Percentiles rank a stretch among this genome's conserved stretches.
Conservation (phyloP, 1,140 invertebrate species). For the Lanistes nyassanus region DNA sequence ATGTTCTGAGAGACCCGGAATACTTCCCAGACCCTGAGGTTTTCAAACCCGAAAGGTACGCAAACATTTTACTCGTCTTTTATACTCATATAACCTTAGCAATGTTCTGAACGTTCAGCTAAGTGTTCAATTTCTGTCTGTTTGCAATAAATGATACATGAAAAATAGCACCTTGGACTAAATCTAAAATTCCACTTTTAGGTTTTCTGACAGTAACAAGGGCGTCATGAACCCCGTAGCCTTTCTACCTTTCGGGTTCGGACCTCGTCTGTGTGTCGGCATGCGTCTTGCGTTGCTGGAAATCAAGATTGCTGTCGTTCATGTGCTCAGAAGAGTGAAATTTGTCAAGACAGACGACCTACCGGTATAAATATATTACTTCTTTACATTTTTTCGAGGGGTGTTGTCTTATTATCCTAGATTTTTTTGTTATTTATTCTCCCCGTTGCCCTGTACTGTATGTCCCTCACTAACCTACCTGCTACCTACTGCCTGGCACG, state of each 20-base stretch:
- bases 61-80: neutral
- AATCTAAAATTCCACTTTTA: neutral
- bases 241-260: slow-evolving; percentile 51
- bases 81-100: neutral
- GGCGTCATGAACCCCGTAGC: slow-evolving; percentile 20
- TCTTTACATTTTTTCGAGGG: neutral
- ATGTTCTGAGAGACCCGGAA: slow-evolving; percentile 32
- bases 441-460: too few species aligned
- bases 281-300: slow-evolving; percentile 56
- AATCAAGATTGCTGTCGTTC: slow-evolving; percentile 50
- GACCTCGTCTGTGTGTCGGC: slow-evolving; percentile 58
- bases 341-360: neutral
- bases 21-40: slow-evolving; percentile 40
- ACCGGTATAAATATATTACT: neutral
- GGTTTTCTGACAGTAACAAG: neutral
- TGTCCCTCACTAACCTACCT: too few species aligned
- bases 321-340: slow-evolving; percentile 39
- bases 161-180: neutral
- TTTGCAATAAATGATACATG: neutral
- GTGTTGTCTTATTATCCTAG: neutral
- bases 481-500: too few species aligned
- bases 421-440: too few species aligned
- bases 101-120: neutral
- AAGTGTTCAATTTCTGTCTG: neutral
- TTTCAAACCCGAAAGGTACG: slow-evolving; percentile 34